Evolutionary conservation across 2,888 invertebrate species (phyloP), one percentile per base, ranked within the genome.

Genomic region (Idaea dimidiata): DNA sequence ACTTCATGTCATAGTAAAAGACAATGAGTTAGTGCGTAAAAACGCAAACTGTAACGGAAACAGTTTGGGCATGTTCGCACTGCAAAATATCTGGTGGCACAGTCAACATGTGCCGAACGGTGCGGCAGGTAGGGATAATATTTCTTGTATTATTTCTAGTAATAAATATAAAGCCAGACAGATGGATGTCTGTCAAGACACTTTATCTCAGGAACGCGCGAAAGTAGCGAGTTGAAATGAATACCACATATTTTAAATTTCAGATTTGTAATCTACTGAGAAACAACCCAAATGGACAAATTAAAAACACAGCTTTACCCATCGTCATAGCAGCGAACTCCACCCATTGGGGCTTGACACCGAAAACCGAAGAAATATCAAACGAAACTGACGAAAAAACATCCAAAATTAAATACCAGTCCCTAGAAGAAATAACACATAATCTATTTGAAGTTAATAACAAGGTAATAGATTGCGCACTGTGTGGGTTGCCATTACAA

Each of bases 401-500:
- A 59, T 55, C 65, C 16, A 69, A 72, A 61, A 64, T 77, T 17
- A 76, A 71, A 77, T 60, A 65, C 73, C 31, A 73, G 78, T 59
- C 70, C 1, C 10, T 87, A 54, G 68, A 74, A 58, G 79, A 79
- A 57, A 83, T 89, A 53, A 65, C 89, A 61, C 73, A 82, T 4
- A 83, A 80, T 63, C 68, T 88, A 67, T 68, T 75, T 14, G 67
- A 70, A 54, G 72, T 83, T 14, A 81, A 77, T 58, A 81, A 84
- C 43, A 76, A 74, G 57, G 68, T 81, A 6, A 75, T 73, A 5
- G 91, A 92, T 65, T 94, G 94, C 70, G 80, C 87, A 0, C 89
- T 94, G 0, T 95, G 95, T 73, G 94, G 94, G 59, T 77, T 95
- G 74, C 93, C 94, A 63, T 83, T 95, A 57, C 89, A 93, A 71